Conservation (phyloP, 2,113 vertebrate genomes). For the Cinclus mexicanus region DNA sequence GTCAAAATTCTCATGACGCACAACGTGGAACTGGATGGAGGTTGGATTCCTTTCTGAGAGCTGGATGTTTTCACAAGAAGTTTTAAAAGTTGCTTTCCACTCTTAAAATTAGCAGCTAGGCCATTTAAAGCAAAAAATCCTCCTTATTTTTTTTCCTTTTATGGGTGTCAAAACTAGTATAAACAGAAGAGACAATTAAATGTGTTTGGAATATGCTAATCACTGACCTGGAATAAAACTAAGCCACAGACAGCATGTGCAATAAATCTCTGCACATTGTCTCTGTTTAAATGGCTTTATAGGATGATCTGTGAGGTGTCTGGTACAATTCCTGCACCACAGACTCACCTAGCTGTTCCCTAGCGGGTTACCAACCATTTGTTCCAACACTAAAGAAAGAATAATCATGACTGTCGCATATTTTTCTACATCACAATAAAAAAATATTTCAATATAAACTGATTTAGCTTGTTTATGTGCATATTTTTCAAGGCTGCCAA, state of each 20-base stretch:
- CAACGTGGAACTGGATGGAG: background rate
- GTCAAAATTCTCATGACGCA: background rate
- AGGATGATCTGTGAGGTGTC: background rate
- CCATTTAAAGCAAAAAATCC: background rate
- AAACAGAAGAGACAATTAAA: conserved; percentile 22
- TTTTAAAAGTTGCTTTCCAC: conserved; percentile 3
- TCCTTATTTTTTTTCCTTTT: background rate
- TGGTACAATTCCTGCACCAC: background rate
- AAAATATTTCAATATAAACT: background rate
- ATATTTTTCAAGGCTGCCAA: background rate
- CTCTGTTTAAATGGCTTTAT: conserved; percentile 9
- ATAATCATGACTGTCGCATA: background rate
- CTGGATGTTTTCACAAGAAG: background rate
- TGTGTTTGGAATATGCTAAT: background rate
- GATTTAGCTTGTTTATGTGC: conserved; percentile 16
- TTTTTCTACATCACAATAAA: background rate
- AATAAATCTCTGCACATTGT: background rate
- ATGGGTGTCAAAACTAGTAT: background rate
- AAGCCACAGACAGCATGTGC: background rate
- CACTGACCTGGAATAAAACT: conserved; percentile 15
- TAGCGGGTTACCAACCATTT: background rate
- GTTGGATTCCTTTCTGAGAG: background rate
- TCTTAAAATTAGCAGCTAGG: background rate
- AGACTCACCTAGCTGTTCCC: background rate
- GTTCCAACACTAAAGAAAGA: background rate